A percentile compares a stretch with the other conserved stretches of the same genome.
phyloP scores from a whole-genome alignment of 2,888 invertebrate species.

The Nephrocerus scutellatus region DNA sequence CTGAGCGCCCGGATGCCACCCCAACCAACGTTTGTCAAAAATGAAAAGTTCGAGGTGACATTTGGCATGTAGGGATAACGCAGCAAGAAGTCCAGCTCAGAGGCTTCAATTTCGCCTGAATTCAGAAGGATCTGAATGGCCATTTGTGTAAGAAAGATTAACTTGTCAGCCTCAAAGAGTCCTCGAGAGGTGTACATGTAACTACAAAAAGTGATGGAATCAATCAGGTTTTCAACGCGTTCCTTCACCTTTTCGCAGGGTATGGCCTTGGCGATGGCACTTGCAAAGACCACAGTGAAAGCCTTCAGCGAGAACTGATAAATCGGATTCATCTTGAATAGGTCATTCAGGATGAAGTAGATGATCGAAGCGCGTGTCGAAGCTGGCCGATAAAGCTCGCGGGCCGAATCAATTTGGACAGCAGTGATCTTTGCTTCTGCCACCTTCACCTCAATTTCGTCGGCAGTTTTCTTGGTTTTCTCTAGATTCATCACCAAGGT shows the following conservation, averaged over 20 bases:
- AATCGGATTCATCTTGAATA: conserved; percentile 87
- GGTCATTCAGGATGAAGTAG: conserved; percentile 88
- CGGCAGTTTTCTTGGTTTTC: conserved; percentile 86
- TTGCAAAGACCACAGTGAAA: conserved; percentile 79
- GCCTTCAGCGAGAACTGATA: conserved; percentile 95
- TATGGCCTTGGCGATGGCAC: conserved; percentile 66
- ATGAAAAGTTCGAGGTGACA: conserved; percentile 70
- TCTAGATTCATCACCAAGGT: conserved; percentile 87
- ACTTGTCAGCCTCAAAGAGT: conserved; percentile 84
- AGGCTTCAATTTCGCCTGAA: conserved; percentile 61
- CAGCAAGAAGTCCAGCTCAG: conserved; percentile 79
- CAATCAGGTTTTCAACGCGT: conserved; percentile 71
- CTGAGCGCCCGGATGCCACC: conserved; percentile 75
- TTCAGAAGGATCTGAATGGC: conserved; percentile 61
- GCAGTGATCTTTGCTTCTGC: conserved; percentile 80
- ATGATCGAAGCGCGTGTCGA: conserved; percentile 81
- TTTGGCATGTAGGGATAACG: conserved; percentile 74
- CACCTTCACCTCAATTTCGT: conserved; percentile 81
- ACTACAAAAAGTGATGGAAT: conserved; percentile 79
- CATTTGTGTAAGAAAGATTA: conserved; percentile 84
- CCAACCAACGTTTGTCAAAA: conserved; percentile 72
- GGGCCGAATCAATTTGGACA: conserved; percentile 80
- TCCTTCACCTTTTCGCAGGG: conserved; percentile 62
- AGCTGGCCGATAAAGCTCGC: conserved; percentile 80
- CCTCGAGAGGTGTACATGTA: conserved; percentile 85